Conservation (phyloP, 1,140 invertebrate species). For the Anadara kagoshimensis region DNA sequence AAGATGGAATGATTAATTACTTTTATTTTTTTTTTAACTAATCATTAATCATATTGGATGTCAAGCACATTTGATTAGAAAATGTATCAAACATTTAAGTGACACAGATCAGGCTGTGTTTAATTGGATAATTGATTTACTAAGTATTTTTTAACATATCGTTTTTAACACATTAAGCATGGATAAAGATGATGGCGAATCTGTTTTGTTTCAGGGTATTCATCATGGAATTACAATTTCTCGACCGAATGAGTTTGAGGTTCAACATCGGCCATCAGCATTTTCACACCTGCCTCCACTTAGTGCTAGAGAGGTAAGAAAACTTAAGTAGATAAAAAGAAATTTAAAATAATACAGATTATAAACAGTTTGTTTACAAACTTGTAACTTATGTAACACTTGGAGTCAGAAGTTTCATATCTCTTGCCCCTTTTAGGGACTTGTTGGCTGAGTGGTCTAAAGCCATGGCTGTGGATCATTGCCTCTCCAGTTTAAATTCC, state of each 20-base stretch:
- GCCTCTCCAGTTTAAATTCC: no score
- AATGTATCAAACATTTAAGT: background rate
- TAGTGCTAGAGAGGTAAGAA: constrained; percentile 59
- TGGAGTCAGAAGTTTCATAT: background rate
- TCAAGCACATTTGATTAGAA: background rate
- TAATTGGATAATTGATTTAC: background rate
- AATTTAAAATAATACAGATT: background rate
- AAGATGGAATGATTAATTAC: no score
- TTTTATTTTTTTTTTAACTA: background rate
- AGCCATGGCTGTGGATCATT: no score
- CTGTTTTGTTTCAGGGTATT: constrained; percentile 32
- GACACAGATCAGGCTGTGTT: background rate
- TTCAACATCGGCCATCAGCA: constrained; percentile 47
- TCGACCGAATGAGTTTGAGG: constrained; percentile 65
- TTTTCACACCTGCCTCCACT: constrained; percentile 65
- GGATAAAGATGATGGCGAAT: background rate
- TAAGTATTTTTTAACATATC: background rate
- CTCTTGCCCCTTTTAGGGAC: no score
- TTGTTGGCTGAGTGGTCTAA: no score
- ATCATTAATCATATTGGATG: background rate
- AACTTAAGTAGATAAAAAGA: background rate
- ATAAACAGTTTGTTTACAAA: background rate
- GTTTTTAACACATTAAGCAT: background rate
- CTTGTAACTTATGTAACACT: background rate
- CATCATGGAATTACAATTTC: constrained; percentile 49